A percentile compares a stretch with the other conserved stretches of the same genome.
These are phyloP conservation scores for Hippocampus guttulatus DNA, from an alignment of 2,113 vertebrate species.

Conservation along the genomic window DNA sequence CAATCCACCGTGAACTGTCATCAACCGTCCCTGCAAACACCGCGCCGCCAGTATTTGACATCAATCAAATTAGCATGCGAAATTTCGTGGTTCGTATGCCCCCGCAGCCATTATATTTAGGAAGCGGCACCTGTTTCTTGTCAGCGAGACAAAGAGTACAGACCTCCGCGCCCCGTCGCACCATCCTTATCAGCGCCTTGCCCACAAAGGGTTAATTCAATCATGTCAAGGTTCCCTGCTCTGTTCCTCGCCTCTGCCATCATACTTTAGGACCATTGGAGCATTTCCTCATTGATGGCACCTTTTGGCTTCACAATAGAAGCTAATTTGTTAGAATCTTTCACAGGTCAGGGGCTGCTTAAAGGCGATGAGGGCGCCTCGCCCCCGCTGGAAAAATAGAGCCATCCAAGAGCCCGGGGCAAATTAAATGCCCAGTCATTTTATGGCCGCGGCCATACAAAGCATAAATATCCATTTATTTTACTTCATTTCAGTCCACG, in stretches of 20 bases:
- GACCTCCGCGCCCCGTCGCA: constrained; percentile 47
- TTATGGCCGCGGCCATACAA: constrained; percentile 78
- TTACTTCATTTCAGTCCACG: constrained; percentile 58
- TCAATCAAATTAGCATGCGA: neutral
- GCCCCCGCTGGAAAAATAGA: constrained; percentile 87
- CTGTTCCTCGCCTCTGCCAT: constrained; percentile 85
- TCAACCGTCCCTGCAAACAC: neutral
- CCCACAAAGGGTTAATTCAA: constrained; percentile 94
- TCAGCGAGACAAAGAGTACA: constrained; percentile 36
- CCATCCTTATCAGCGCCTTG: constrained; percentile 65
- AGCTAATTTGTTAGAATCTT: constrained; percentile 99
- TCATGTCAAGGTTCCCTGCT: constrained; percentile 90
- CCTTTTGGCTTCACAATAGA: constrained; percentile 99
- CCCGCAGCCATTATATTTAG: constrained; percentile 8
- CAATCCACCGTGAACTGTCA: neutral
- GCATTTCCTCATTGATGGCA: constrained; percentile 97
- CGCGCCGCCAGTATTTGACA: neutral
- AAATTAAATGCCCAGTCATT: constrained; percentile 93
- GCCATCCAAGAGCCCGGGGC: constrained; percentile 81
- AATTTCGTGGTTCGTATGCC: neutral
- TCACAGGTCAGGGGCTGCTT: constrained; percentile 97
- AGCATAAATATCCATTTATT: constrained; percentile 81
- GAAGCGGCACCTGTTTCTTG: constrained; percentile 51
- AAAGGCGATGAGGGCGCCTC: constrained; percentile 82
- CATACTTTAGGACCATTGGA: constrained; percentile 95